A percentile compares a stretch with the other conserved stretches of the same genome.
Evolutionary conservation across 1,140 invertebrate genomes (phyloP).

Genomic region (Caenorhabditis brenneri): DNA sequence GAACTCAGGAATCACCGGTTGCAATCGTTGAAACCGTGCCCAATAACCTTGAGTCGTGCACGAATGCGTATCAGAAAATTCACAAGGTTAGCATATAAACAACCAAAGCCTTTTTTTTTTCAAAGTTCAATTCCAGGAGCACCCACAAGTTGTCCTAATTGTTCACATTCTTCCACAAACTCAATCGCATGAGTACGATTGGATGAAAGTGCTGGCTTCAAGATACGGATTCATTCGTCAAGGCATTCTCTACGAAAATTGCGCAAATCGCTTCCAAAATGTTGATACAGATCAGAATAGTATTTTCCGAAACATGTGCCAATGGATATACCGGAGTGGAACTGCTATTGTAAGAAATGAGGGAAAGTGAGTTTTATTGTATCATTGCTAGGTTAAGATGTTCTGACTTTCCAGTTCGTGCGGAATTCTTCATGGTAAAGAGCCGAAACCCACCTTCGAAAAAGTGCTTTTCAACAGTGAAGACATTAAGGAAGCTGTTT

Average conservation of each 20-base stretch:
- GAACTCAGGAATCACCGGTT: neutral
- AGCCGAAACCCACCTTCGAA: conserved; percentile 7
- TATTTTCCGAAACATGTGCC: conserved; percentile 51
- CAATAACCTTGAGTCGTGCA: conserved; percentile 21
- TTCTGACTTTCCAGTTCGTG: neutral
- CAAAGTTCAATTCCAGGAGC: neutral
- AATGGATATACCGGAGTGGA: conserved; percentile 49
- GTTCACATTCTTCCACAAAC: conserved; percentile 51
- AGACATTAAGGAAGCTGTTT: conserved; percentile 30
- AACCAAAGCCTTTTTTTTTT: too few relatives aligned
- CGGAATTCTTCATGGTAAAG: conserved; percentile 21
- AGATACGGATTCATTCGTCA: conserved; percentile 51
- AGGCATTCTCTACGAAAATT: conserved; percentile 51
- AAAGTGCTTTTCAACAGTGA: conserved; percentile 37
- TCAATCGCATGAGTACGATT: conserved; percentile 46
- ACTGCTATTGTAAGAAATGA: conserved; percentile 30
- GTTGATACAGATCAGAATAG: neutral
- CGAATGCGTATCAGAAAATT: conserved; percentile 42
- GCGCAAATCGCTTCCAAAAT: conserved; percentile 44
- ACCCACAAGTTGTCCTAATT: conserved; percentile 43
- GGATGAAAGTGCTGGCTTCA: conserved; percentile 49
- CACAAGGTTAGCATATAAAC: conserved; percentile 23
- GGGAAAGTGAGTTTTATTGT: conserved; percentile 40
- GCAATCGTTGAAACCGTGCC: neutral
- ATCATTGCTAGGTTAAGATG: too few relatives aligned